Base-by-base conservation (phyloP, 1,140 invertebrate genomes). In the Cherax destructor region DNA sequence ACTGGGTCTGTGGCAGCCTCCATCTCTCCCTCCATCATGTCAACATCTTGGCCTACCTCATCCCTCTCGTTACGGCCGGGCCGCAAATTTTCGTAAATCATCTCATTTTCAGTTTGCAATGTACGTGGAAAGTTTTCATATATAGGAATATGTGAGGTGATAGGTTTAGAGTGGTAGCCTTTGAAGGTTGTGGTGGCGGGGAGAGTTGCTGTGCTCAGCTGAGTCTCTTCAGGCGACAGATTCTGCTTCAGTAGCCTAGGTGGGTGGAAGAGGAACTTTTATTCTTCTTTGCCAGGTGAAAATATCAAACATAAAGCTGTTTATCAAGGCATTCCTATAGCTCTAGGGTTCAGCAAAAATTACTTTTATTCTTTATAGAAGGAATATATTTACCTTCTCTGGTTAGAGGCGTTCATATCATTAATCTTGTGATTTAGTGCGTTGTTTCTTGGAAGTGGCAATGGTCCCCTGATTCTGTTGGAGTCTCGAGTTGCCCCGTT, bases 161-260 rank as follows among this genome's bases (percentile, higher is more conserved):
- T 49, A 18, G 47, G 83, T 47, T 86, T 11, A 72, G 49, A 50
- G 47, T 18, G 78, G 77, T 56, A 74, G 87, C 16, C 21, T 81
- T 81, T 80, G 78, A 50, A 59, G 87, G 69, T 59, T 59, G 77
- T 65, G 56, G 81, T 47, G 49, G 83, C 13, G 30, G 61, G 21
- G 21, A 30, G 5, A 9, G 78, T 74, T 18, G 86, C 47, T 79
- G 65, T 91, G 89, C 89, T 83, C 83, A 91, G 89, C 72, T 80
- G 89, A 59, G 52, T 85, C 59, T 65, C 74, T 72, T 74, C 61
- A 72, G 79, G 56, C 78, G 69, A 72, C 61, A 80, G 78, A 83
- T 56, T 61, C 83, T 91, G 89, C 88, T 84, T 90, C 88, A 84
- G 80, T 90, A 84, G 88, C 89, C 89, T 91, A 83, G 87, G 89